phyloP scores from a whole-genome alignment of 2,113 vertebrate genomes.

The Embiotoca jacksoni region DNA sequence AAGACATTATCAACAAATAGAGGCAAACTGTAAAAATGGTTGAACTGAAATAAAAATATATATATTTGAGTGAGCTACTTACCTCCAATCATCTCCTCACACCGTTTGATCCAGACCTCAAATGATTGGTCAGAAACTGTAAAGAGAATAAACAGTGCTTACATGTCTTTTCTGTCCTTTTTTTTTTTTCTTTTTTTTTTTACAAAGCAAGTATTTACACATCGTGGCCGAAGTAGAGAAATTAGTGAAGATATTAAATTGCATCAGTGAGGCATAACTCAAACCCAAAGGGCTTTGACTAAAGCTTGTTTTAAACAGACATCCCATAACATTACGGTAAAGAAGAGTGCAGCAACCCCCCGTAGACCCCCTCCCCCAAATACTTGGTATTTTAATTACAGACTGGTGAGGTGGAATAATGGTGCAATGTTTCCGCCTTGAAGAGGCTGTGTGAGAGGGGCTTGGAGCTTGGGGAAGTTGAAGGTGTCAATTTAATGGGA shows the following conservation, averaged over 20 bases:
- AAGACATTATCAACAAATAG: not conserved
- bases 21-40: not conserved
- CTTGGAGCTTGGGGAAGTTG: too few relatives aligned
- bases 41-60: not conserved
- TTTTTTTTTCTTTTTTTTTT: not conserved
- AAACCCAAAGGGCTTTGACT: not conserved
- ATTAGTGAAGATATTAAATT: not conserved
- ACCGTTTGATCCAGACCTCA: conserved; percentile 90
- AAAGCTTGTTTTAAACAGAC: not conserved
- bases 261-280: not conserved
- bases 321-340: too few relatives aligned
- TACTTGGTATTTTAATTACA: too few relatives aligned
- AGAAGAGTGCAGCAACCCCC: too few relatives aligned
- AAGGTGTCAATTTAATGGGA: not conserved
- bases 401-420: too few relatives aligned
- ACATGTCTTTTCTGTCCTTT: not conserved
- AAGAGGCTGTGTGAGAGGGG: too few relatives aligned
- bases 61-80: conserved; percentile 66
- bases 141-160: conserved; percentile 4
- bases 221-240: not conserved
- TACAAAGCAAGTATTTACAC: not conserved
- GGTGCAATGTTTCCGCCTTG: too few relatives aligned
- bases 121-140: conserved; percentile 88
- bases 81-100: conserved; percentile 90
- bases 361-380: too few relatives aligned